Evolutionary conservation across 1,140 invertebrate genomes (phyloP).

Genomic region (Tribolium madens): DNA sequence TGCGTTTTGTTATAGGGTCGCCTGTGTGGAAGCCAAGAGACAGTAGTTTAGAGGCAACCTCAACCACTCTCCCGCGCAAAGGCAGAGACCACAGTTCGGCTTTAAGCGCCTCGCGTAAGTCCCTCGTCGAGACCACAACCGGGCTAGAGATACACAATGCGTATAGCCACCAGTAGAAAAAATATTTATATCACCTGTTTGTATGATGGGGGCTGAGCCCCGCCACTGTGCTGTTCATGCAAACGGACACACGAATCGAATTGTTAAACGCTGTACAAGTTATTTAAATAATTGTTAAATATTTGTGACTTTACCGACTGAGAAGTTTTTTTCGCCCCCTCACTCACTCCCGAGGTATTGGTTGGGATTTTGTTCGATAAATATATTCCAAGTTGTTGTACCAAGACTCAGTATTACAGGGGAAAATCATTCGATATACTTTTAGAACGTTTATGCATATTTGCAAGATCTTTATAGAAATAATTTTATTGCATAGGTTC

Average conservation of each 20-base stretch:
- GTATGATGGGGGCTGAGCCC: constrained; percentile 9
- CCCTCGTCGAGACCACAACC: constrained; percentile 62
- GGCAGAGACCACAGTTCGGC: constrained; percentile 60
- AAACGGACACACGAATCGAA: constrained; percentile 42
- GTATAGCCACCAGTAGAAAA: constrained; percentile 56
- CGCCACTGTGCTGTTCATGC: constrained; percentile 16
- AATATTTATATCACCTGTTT: constrained; percentile 15
- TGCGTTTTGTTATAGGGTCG: constrained; percentile 78
- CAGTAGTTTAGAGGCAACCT: constrained; percentile 66
- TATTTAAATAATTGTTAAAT: constrained; percentile 48
- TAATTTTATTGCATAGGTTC: constrained; percentile 44
- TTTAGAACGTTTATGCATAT: constrained; percentile 46
- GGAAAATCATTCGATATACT: constrained; percentile 43
- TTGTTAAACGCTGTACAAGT: constrained; percentile 46
- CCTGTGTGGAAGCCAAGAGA: constrained; percentile 93
- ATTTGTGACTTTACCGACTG: constrained; percentile 31
- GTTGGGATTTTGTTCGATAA: not conserved
- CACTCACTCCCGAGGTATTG: not conserved
- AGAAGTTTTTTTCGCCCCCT: constrained; percentile 10
- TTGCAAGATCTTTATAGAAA: constrained; percentile 41
- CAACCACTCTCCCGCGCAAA: constrained; percentile 66
- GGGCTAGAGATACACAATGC: constrained; percentile 64
- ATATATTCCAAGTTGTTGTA: constrained; percentile 38
- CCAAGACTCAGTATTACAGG: constrained; percentile 50
- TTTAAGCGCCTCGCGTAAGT: constrained; percentile 65